These are phyloP conservation scores for Pseudococcus longispinus DNA, from an alignment of 2,888 invertebrate genomes.

Conservation along the genomic window DNA sequence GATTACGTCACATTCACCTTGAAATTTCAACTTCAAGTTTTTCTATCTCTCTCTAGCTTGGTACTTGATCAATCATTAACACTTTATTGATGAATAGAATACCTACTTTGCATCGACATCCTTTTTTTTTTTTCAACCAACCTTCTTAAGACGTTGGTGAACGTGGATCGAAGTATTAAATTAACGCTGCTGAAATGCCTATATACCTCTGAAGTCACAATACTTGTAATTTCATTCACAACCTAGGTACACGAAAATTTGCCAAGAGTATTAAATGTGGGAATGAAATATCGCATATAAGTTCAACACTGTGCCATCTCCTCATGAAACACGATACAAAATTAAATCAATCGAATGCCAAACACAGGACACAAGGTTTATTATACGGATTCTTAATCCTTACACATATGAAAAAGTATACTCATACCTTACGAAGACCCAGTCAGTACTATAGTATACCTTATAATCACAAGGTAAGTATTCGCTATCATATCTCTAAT, in stretches of 20 bases:
- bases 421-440: neutral
- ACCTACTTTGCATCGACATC: neutral
- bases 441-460: neutral
- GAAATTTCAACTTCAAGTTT: neutral
- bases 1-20: slow-evolving; percentile 10
- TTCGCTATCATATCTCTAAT: neutral
- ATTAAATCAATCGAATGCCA: slow-evolving; percentile 26
- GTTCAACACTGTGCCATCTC: neutral
- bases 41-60: neutral
- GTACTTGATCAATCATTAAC: neutral
- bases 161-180: neutral
- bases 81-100: neutral
- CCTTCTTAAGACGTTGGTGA: neutral
- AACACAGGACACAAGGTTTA: neutral
- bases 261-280: no score
- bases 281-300: no score
- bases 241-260: neutral
- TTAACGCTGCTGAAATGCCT: neutral
- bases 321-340: neutral
- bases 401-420: neutral
- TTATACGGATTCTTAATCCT: slow-evolving; percentile 12
- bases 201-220: neutral
- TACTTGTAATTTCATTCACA: neutral
- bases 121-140: neutral
- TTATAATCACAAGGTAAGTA: neutral